phyloP scores from a whole-genome alignment of 2,113 vertebrate genomes.

The Anarrhichthys ocellatus region DNA sequence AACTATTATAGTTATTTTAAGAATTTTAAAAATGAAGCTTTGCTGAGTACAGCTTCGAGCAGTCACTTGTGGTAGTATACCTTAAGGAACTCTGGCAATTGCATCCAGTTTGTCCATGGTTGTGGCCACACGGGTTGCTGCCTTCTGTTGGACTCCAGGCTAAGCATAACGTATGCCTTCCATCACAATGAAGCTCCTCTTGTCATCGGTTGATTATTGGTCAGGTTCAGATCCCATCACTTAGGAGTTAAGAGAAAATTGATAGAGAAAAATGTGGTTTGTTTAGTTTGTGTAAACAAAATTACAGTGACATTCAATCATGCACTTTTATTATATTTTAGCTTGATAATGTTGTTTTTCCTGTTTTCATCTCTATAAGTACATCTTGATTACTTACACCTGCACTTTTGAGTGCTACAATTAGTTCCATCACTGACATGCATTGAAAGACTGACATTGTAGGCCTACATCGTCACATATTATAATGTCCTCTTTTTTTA shows the following conservation, averaged over 20 bases:
- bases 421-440: conserved; percentile 24
- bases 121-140: conserved; percentile 29
- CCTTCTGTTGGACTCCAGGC: conserved; percentile 39
- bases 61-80: conserved; percentile 11
- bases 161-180: conserved; percentile 15
- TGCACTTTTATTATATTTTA: background rate
- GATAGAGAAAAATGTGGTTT: background rate
- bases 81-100: conserved; percentile 43
- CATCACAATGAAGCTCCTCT: conserved; percentile 11
- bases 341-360: background rate
- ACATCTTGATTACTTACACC: background rate
- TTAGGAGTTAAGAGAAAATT: background rate
- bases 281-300: background rate
- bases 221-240: background rate
- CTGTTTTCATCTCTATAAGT: background rate
- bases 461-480: conserved; percentile 41
- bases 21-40: background rate
- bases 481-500: conserved; percentile 54
- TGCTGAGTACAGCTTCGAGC: background rate
- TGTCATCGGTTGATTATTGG: background rate
- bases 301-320: background rate
- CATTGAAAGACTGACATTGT: conserved; percentile 21
- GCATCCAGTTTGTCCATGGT: conserved; percentile 1
- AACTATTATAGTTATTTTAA: background rate
- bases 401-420: conserved; percentile 12